phyloP scores from a whole-genome alignment of 2,113 vertebrate genomes.

The Conger conger region DNA sequence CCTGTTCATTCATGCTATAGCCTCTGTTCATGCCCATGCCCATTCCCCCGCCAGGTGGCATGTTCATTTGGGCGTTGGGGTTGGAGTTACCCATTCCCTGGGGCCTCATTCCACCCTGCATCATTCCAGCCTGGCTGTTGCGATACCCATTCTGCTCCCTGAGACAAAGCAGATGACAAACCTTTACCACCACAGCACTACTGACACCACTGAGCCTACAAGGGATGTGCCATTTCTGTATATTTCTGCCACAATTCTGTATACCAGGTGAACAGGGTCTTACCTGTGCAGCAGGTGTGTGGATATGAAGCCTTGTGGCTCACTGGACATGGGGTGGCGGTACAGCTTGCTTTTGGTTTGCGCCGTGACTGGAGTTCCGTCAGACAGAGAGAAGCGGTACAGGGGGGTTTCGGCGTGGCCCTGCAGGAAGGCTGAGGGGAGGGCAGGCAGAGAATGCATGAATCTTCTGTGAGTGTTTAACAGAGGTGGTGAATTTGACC shows the following conservation, averaged over 20 bases:
- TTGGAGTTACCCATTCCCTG: constrained; percentile 70
- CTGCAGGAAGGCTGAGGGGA: constrained; percentile 80
- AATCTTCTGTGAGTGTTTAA: too few relatives aligned
- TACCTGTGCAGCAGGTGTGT: constrained; percentile 95
- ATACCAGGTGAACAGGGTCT: constrained; percentile 56
- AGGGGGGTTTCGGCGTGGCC: constrained; percentile 90
- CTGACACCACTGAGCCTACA: constrained; percentile 13
- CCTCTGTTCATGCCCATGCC: constrained; percentile 70
- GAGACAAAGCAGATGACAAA: constrained; percentile 33
- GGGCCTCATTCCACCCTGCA: constrained; percentile 68
- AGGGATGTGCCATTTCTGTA: not conserved
- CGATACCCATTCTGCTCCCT: constrained; percentile 91
- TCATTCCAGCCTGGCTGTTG: constrained; percentile 66
- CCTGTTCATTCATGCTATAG: constrained; percentile 66
- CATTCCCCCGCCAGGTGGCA: constrained; percentile 75
- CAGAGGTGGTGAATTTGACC: too few relatives aligned
- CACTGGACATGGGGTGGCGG: constrained; percentile 85
- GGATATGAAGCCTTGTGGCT: constrained; percentile 86
- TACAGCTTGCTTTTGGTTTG: constrained; percentile 93
- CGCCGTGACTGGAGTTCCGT: constrained; percentile 91
- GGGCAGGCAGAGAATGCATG: not conserved
- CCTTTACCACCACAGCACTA: not conserved
- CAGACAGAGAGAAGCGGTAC: constrained; percentile 92
- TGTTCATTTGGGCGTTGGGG: constrained; percentile 75
- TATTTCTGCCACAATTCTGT: not conserved